Conservation (phyloP, 1,140 invertebrate genomes). For the Cyclina sinensis region DNA sequence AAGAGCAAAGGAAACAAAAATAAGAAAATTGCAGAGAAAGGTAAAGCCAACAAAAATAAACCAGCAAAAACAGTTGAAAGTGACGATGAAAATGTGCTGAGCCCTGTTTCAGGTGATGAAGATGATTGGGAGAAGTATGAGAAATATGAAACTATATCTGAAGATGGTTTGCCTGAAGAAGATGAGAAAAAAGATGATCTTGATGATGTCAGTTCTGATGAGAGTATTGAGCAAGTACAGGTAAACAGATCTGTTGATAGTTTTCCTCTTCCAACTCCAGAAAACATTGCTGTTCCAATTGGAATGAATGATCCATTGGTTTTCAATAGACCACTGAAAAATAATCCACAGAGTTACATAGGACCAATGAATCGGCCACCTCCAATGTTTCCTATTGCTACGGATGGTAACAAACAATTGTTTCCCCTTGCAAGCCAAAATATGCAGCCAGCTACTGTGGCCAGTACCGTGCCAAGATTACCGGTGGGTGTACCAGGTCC, state of each 20-base stretch:
- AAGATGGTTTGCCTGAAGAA: conserved; percentile 20
- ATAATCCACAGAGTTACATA: conserved; percentile 23
- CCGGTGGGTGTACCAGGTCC: background rate
- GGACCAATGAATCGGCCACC: conserved; percentile 52
- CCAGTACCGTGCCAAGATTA: background rate
- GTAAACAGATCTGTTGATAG: background rate
- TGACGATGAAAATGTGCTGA: conserved; percentile 25
- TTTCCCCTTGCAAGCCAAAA: conserved; percentile 16
- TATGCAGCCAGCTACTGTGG: background rate
- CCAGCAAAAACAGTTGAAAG: background rate
- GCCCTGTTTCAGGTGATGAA: conserved; percentile 56
- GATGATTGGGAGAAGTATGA: conserved; percentile 61
- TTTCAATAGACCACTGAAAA: conserved; percentile 55
- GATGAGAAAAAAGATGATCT: conserved; percentile 37
- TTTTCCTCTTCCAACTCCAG: conserved; percentile 30
- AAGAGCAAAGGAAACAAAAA: background rate
- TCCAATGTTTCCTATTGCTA: conserved; percentile 18
- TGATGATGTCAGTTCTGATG: conserved; percentile 61
- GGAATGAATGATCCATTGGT: conserved; percentile 66
- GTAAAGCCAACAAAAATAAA: conserved; percentile 11
- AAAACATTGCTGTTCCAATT: conserved; percentile 48
- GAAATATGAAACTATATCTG: conserved; percentile 53
- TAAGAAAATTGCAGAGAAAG: background rate
- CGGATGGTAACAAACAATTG: background rate
- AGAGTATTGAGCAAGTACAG: background rate